Evolutionary conservation across 2,888 invertebrate species (phyloP).

Genomic region (Chalcosyrphus nemorum): DNA sequence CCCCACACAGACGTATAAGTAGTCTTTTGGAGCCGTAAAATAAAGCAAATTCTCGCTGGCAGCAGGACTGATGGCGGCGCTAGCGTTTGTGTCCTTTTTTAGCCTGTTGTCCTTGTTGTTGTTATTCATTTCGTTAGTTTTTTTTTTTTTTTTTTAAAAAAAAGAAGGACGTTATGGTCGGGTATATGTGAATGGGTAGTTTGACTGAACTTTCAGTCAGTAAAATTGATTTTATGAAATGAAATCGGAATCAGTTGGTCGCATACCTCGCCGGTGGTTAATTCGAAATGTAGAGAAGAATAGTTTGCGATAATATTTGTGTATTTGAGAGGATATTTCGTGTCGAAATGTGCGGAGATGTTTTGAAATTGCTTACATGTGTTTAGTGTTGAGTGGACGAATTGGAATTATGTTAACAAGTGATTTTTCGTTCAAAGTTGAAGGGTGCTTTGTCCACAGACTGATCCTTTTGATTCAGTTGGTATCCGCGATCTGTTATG

Average conservation of each 20-base stretch:
- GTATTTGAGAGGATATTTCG: neutral
- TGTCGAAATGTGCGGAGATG: neutral
- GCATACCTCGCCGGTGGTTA: conserved; percentile 64
- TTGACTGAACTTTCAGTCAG: conserved; percentile 71
- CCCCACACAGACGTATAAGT: conserved; percentile 40
- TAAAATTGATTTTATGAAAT: conserved; percentile 68
- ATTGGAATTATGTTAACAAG: neutral
- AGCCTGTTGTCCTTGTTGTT: conserved; percentile 14
- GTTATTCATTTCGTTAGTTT: conserved; percentile 40
- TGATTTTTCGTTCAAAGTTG: neutral
- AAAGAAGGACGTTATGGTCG: conserved; percentile 8
- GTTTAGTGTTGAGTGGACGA: neutral
- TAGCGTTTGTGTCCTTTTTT: conserved; percentile 29
- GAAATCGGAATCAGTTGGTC: conserved; percentile 69
- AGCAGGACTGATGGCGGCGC: conserved; percentile 66
- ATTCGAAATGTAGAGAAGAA: conserved; percentile 16
- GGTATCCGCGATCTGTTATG: too few relatives aligned
- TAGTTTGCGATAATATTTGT: neutral
- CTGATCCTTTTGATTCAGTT: too few relatives aligned
- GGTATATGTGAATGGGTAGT: conserved; percentile 50
- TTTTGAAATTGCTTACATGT: too few relatives aligned
- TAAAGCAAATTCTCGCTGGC: conserved; percentile 47
- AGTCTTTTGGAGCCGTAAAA: conserved; percentile 71
- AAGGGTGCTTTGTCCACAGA: too few relatives aligned
- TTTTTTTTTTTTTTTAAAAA: too few relatives aligned